These are phyloP conservation scores for Taphrorychus bicolor DNA, from an alignment of 2,888 invertebrate genomes.

Conservation along the genomic window DNA sequence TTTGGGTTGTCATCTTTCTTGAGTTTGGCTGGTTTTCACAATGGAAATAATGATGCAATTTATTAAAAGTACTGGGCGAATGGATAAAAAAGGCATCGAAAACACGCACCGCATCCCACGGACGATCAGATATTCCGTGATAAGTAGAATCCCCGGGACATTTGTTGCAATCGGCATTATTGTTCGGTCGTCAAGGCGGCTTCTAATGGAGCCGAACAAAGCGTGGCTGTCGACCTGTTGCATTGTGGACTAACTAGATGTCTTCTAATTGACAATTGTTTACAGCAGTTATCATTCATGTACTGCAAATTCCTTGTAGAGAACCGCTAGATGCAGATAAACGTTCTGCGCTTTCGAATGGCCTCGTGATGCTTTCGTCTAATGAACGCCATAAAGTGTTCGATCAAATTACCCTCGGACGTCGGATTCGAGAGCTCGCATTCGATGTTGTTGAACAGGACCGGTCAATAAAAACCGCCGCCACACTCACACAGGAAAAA, in stretches of 20 bases:
- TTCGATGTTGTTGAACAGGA: constrained; percentile 30
- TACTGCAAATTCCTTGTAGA: constrained; percentile 59
- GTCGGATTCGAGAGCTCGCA: constrained; percentile 33
- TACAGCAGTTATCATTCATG: constrained; percentile 60
- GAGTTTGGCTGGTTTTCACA: not conserved
- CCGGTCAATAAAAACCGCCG: constrained; percentile 20
- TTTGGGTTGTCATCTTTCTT: not conserved
- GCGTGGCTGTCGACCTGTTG: constrained; percentile 56
- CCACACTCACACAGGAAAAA: not conserved
- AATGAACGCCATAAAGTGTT: constrained; percentile 53
- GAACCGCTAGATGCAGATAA: constrained; percentile 53
- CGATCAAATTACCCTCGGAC: constrained; percentile 47
- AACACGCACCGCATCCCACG: constrained; percentile 14
- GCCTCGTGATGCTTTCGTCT: constrained; percentile 51
- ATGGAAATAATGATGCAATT: not conserved
- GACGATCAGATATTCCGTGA: constrained; percentile 53
- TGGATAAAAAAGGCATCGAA: not conserved
- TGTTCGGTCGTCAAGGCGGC: constrained; percentile 55
- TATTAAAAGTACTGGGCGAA: not conserved
- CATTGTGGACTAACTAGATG: constrained; percentile 59
- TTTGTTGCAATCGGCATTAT: constrained; percentile 57
- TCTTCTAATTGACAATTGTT: constrained; percentile 61
- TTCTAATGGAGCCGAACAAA: constrained; percentile 57
- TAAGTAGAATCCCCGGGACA: constrained; percentile 57
- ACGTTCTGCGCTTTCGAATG: constrained; percentile 46